Evolutionary conservation across 2,888 invertebrate species (phyloP), one percentile per base, ranked within the genome.

Genomic region (Neuroscelio doddi): DNA sequence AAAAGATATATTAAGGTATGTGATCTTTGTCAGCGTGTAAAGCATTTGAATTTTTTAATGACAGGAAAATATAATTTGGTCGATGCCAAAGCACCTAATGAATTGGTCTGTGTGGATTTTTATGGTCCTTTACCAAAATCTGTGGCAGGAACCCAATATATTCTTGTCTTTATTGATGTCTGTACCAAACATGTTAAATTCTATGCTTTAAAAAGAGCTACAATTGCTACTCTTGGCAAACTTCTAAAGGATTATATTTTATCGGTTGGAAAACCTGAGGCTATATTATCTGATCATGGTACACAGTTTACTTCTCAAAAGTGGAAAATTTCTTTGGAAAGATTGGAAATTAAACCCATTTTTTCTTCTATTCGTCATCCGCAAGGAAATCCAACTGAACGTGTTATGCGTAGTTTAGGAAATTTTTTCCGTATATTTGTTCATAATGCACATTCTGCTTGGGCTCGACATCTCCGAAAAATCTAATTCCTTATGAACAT

Each of bases 381-480:
- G 0, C 66, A 62, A 5, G 67, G 64, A 0, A 75, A 75, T 45
- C 64, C 68, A 0, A 38, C 53, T 0, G 72, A 74, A 42, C 12
- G 73, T 14, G 55, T 52, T 1, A 74, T 72, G 64, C 17, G 69
- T 9, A 73, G 73, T 24, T 30, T 64, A 7, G 52, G 52, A 1
- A 45, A 29, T 14, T 45, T 53, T 0, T 64, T 58, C 14, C 29
- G 57, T 21, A 26, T 21, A n/a, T 49, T 36, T 26, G 56, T 51
- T n/a, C n/a, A n/a, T n/a, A n/a, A n/a, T n/a, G n/a, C n/a, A n/a
- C n/a, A n/a, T n/a, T n/a, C n/a, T n/a, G n/a, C n/a, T n/a, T n/a
- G n/a, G n/a, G n/a, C n/a, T n/a, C n/a, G n/a, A n/a, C n/a, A n/a
- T n/a, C n/a, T n/a, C n/a, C n/a, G n/a, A n/a, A n/a, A n/a, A n/a